Percentiles rank a stretch among this genome's conserved stretches.
These are phyloP conservation scores for Picathartes gymnocephalus DNA, from an alignment of 2,113 vertebrate genomes.

Conservation along the genomic window DNA sequence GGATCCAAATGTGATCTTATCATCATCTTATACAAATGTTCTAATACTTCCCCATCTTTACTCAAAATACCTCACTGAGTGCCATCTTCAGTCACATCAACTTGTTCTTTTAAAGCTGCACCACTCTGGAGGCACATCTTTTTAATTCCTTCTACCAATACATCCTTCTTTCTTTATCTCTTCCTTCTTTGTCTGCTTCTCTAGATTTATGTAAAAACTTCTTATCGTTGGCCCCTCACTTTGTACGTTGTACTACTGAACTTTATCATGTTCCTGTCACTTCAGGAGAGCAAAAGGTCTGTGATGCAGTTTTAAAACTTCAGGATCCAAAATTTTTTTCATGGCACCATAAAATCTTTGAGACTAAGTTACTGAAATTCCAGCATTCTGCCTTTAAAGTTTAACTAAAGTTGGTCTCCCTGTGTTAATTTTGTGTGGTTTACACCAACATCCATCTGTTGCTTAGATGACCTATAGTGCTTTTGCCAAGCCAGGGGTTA, in stretches of 20 bases:
- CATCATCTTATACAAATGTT: neutral
- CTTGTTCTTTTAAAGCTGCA: neutral
- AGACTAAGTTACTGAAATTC: neutral
- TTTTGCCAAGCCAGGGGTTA: neutral
- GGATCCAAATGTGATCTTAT: neutral
- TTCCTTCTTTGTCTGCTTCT: neutral
- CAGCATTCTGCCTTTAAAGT: neutral
- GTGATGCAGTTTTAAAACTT: neutral
- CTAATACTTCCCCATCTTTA: neutral
- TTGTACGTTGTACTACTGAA: neutral
- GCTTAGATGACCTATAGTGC: neutral
- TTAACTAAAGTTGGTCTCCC: neutral
- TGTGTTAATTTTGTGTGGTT: neutral
- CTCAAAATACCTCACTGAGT: neutral
- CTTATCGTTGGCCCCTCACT: neutral
- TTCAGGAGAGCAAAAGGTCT: neutral
- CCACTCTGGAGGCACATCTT: neutral
- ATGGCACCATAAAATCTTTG: neutral
- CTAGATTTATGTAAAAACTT: neutral
- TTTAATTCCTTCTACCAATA: neutral
- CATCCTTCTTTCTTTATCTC: neutral
- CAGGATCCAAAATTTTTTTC: neutral
- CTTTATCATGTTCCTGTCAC: neutral
- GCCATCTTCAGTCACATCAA: neutral
- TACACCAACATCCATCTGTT: neutral